phyloP scores from a whole-genome alignment of 64 coral and sea anemone species.

The Pocillopora damicornis region DNA sequence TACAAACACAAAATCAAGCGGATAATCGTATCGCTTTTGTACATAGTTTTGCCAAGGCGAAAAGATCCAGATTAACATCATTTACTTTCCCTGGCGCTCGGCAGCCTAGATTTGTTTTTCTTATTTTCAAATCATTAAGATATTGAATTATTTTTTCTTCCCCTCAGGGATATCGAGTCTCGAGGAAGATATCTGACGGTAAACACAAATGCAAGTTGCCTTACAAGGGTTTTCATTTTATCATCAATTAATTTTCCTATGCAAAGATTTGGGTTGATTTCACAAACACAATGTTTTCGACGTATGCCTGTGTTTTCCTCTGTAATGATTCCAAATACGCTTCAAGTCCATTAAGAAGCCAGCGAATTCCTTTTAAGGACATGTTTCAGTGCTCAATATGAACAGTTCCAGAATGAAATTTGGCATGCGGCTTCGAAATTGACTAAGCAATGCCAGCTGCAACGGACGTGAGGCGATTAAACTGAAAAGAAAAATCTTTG shows the following conservation, averaged over 20 bases:
- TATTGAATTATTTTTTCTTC: neutral
- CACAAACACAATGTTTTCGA: neutral
- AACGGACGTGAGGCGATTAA: neutral
- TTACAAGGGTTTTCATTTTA: neutral
- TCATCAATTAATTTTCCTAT: neutral
- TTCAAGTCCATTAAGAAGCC: neutral
- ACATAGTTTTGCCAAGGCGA: neutral
- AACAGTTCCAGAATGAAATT: conserved; percentile 13
- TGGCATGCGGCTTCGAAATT: conserved; percentile 26
- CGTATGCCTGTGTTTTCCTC: neutral
- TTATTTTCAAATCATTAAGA: neutral
- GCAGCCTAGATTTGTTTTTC: neutral
- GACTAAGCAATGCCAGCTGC: neutral
- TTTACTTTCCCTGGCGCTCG: neutral
- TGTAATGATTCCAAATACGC: neutral
- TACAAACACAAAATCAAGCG: neutral
- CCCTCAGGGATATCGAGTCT: neutral
- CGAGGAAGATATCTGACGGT: neutral
- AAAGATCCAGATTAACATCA: neutral
- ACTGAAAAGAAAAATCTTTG: neutral
- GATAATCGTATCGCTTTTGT: neutral
- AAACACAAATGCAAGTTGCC: conserved; percentile 12
- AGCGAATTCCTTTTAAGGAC: conserved; percentile 35
- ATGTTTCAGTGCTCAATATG: conserved; percentile 24
- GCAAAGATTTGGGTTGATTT: neutral